Evolutionary conservation across 1,140 invertebrate species (phyloP).

Genomic region (Drosophila murphyi): DNA sequence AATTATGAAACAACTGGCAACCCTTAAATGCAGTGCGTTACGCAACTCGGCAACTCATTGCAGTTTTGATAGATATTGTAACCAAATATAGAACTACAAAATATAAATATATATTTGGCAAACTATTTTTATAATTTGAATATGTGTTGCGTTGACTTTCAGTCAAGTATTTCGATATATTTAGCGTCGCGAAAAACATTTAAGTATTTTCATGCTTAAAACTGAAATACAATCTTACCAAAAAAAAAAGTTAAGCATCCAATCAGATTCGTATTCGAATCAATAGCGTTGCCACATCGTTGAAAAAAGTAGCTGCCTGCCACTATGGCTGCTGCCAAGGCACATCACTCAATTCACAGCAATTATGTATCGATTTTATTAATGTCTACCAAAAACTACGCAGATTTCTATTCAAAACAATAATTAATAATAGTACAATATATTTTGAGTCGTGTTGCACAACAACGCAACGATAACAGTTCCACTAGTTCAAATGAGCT

Average conservation of each 20-base stretch:
- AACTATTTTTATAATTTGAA: too few relatives aligned
- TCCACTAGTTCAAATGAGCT: background rate
- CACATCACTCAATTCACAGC: background rate
- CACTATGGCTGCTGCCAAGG: background rate
- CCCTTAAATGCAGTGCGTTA: background rate
- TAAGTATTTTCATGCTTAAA: too few relatives aligned
- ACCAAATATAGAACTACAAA: too few relatives aligned
- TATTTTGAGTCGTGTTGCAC: too few relatives aligned
- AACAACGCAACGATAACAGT: background rate
- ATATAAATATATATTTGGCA: too few relatives aligned
- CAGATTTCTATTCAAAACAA: too few relatives aligned
- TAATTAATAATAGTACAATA: too few relatives aligned
- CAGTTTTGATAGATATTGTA: background rate
- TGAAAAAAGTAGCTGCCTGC: background rate
- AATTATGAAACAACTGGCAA: conserved; percentile 64
- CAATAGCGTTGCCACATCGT: conserved; percentile 8
- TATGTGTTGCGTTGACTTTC: too few relatives aligned
- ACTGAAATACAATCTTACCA: too few relatives aligned
- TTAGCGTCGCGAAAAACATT: too few relatives aligned
- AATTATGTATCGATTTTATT: background rate
- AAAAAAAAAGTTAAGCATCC: background rate
- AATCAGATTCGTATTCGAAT: background rate
- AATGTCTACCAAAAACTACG: too few relatives aligned
- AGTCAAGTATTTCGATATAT: too few relatives aligned
- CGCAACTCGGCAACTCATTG: background rate